Evolutionary conservation across 2,113 vertebrate genomes (phyloP), one percentile per base, ranked within the genome.

Genomic region (Rafetus swinhoei): DNA sequence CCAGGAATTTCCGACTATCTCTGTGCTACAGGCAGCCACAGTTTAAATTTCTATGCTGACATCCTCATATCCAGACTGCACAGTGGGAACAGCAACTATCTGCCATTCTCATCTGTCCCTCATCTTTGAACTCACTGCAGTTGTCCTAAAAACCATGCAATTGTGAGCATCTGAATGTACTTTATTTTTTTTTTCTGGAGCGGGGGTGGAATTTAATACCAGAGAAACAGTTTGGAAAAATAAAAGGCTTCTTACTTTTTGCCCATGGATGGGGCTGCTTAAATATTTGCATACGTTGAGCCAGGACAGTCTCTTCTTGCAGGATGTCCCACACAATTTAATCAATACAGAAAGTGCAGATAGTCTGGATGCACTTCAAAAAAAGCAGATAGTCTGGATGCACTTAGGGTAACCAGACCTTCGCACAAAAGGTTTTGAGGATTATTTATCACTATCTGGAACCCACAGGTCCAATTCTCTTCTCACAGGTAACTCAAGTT

Each of bases 111-210:
- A 14, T 52, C 39, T 87, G 52, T 84, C 22, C 45, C 2, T 0
- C 76, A 84, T 45, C 29, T 84, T 11, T 35, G 57, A 93, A 52
- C 90, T 92, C 89, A 88, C 74, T 90, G 85, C 83, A 96, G 62
- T 35, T 85, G 12, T 13, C 18, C 80, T 74, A 57, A 90, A 90
- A 81, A 9, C 50, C 7, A 5, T 52, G 91, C 52, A 79, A 74
- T 5, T 76, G 56, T 52, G 12, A 32, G 22, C 81, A 7, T 54
- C 2, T 69, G 10, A 0, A 88, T 89, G 87, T 2, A n/a, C 39
- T 90, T 77, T 84, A 86, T 5, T 8, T 86, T 52, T 45, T 19
- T 53, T n/a, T 24, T 29, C 45, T 25, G 7, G 45, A 45, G 4
- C 32, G 9, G 65, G 8, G 4, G 32, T 72, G 39, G 22, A 39